Evolutionary conservation across 2,888 invertebrate species (phyloP), one percentile per base, ranked within the genome.

Genomic region (Erannis defoliaria): DNA sequence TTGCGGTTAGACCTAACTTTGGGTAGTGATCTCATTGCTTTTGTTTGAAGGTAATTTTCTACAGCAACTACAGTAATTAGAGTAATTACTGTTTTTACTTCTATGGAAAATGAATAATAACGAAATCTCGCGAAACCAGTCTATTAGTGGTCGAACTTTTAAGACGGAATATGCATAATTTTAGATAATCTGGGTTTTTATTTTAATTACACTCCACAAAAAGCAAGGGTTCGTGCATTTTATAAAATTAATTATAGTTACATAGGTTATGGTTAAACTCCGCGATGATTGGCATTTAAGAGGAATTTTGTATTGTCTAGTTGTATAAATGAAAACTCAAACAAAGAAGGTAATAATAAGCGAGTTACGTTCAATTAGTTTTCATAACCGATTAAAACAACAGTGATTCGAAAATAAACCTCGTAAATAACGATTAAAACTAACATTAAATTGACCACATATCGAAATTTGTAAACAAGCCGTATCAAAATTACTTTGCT

Each of bases 31-130:
- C 85, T 82, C 81, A 78, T 80, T 81, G 74, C 72, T 81, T 83
- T 86, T 84, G 86, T 88, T 77, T 66, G 66, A 64, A 53, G 64
- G 76, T 67, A 82, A 87, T 85, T 83, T 83, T 68, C 71, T 56
- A 71, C 78, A 45, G 74, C 77, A 80, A 85, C 76, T 46, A 71
- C 65, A 9, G 40, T 31, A 51, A 40, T 19, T 40, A 40, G 51
- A 53, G 71, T 73, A 73, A 78, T 76, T 73, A 62, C 67, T 60
- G 68, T 75, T 67, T 77, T 77, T 72, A 66, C 68, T 38, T 69
- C 62, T 74, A 71, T 64, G 73, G 72, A 51, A 54, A 67, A 63
- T 66, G 72, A 74, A 72, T 75, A 70, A 68, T 70, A 54, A 62
- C 50, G 14, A 18, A 8, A 18, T 59, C 37, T 50, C 10, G 43